A percentile compares a stretch with the other conserved stretches of the same genome.
phyloP scores from a whole-genome alignment of 1,140 invertebrate species.

The Epicauta chinensis region DNA sequence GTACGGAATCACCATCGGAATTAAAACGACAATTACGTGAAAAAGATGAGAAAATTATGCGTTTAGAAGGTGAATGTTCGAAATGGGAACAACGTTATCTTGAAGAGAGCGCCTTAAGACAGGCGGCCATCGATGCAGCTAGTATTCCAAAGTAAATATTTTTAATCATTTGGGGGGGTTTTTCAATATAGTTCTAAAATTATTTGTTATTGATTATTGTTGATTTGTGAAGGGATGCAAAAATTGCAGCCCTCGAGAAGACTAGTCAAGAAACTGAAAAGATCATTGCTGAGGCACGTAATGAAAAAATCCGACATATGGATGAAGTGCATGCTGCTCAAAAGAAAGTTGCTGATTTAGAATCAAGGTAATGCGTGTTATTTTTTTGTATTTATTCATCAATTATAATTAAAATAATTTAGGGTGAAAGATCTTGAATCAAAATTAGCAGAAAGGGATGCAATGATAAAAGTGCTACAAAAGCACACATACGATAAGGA shows the following conservation, averaged over 20 bases:
- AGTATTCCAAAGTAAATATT: slow-evolving; percentile 70
- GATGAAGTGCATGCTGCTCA: slow-evolving; percentile 79
- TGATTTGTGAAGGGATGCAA: slow-evolving; percentile 62
- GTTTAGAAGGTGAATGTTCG: slow-evolving; percentile 72
- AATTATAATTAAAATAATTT: not conserved
- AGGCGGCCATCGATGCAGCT: slow-evolving; percentile 78
- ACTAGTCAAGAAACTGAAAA: slow-evolving; percentile 82
- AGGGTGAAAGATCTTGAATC: slow-evolving; percentile 84
- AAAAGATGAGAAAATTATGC: slow-evolving; percentile 74
- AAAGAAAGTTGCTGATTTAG: slow-evolving; percentile 75
- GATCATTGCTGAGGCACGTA: slow-evolving; percentile 76
- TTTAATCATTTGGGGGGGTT: slow-evolving; percentile 3
- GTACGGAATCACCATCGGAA: slow-evolving; percentile 56
- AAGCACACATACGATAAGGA: slow-evolving; percentile 69
- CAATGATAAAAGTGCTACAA: slow-evolving; percentile 84
- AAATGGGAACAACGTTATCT: slow-evolving; percentile 86
- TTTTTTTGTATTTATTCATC: not conserved
- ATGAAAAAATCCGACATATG: slow-evolving; percentile 81
- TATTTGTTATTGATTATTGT: slow-evolving; percentile 4
- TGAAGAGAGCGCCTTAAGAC: slow-evolving; percentile 75
- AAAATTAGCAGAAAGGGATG: slow-evolving; percentile 79
- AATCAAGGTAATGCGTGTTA: slow-evolving; percentile 55
- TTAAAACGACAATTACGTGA: slow-evolving; percentile 63
- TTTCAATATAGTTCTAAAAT: no score
- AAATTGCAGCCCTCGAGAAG: slow-evolving; percentile 78